These are phyloP conservation scores for Pogonocichla stellata DNA, from an alignment of 2,113 vertebrate species.

Conservation along the genomic window DNA sequence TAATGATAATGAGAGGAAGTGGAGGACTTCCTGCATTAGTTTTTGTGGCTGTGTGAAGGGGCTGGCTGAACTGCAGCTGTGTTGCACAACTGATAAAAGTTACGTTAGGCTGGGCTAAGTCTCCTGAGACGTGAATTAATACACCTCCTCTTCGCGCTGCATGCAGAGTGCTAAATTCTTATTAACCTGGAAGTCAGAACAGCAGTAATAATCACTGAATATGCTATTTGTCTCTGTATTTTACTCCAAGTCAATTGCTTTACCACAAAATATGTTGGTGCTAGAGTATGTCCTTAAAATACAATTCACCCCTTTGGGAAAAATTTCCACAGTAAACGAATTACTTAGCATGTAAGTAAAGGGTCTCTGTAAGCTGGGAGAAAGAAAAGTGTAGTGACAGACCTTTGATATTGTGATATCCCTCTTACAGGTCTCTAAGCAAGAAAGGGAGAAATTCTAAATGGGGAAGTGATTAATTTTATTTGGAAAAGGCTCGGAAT, in stretches of 20 bases:
- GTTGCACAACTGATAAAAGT: slow-evolving; percentile 11
- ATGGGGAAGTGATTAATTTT: background rate
- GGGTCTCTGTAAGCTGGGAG: background rate
- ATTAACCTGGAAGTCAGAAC: background rate
- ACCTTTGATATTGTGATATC: background rate
- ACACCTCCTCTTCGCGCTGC: background rate
- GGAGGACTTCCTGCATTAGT: slow-evolving; percentile 67
- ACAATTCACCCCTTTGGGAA: background rate
- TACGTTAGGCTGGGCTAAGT: background rate
- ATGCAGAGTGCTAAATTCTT: background rate
- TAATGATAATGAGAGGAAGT: slow-evolving; percentile 49
- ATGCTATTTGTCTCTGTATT: background rate
- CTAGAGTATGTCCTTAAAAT: background rate
- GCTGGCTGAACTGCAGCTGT: background rate
- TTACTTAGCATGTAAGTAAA: background rate
- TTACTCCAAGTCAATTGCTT: background rate
- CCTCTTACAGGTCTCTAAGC: background rate
- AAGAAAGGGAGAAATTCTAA: background rate
- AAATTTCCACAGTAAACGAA: background rate
- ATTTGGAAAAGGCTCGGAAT: background rate
- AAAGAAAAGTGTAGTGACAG: background rate
- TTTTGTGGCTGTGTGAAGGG: slow-evolving; percentile 35
- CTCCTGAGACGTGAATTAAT: background rate
- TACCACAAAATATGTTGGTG: background rate
- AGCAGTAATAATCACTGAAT: background rate